Evolutionary conservation across 2,888 invertebrate species (phyloP), one percentile per base, ranked within the genome.

Genomic region (Tricholauxania praeusta): DNA sequence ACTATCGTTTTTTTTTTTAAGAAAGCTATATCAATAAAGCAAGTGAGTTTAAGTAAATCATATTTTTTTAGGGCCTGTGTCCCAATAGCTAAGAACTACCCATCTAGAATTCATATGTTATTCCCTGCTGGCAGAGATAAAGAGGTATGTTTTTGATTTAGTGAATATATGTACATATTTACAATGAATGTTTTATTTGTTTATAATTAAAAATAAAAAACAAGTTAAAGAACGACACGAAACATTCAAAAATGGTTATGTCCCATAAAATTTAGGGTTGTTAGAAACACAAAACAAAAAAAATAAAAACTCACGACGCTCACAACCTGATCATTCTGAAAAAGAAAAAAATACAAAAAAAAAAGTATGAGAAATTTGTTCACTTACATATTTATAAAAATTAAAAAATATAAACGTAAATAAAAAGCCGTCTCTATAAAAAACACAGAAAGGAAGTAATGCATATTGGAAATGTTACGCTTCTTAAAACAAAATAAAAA

Each of bases 261-360:
- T 62, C 64, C 32, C 28, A 66, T 63, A 68, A 39, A 72, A 73
- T 28, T 60, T 60, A 71, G 52, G 51, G 53, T 39, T 39, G 53
- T 57, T 22, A 63, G 51, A 70, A 59, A 66, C 28, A 74, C 74
- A 71, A 74, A 76, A 63, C 77, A 78, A 78, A 64, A 65, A 72
- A 80, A 78, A 76, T 79, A 79, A 78, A 80, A 83, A 87, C 86
- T 86, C 86, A 86, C 86, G 80, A 86, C 86, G 86, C 85, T 86
- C 83, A 84, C 86, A 85, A 86, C 86, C 86, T 86, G 76, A 82
- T 85, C 86, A 83, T 84, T 86, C 86, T 86, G 86, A 85, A 86
- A 85, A 82, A 83, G 81, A 83, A 82, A 79, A 81, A 80, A 78
- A 81, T 79, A 79, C 79, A 80, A 78, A 81, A 79, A 76, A 77